Percentiles rank a stretch among this genome's conserved stretches.
These are phyloP conservation scores for Rhynchomys soricoides DNA, from an alignment of 2,113 vertebrate species.

Conservation along the genomic window DNA sequence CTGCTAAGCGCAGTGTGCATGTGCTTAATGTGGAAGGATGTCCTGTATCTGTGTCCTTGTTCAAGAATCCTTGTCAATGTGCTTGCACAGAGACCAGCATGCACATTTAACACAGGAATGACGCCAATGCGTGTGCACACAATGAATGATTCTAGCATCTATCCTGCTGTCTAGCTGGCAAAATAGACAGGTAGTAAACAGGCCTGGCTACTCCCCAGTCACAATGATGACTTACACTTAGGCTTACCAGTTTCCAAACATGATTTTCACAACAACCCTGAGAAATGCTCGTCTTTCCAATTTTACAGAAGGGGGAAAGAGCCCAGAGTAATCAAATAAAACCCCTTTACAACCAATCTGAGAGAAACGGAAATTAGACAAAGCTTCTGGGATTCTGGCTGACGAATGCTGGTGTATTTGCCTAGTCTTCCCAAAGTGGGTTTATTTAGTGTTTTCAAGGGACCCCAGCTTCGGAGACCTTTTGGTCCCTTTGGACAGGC, in stretches of 20 bases:
- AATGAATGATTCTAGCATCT: neutral
- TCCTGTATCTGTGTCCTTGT: neutral
- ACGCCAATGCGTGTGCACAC: neutral
- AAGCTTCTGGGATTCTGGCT: neutral
- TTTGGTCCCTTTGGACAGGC: neutral
- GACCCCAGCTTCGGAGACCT: neutral
- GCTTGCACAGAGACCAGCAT: neutral
- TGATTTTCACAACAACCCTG: neutral
- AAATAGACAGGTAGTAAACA: neutral
- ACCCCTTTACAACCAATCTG: neutral
- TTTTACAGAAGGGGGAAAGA: neutral
- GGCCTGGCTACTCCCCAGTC: neutral
- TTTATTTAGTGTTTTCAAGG: neutral
- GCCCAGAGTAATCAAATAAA: neutral
- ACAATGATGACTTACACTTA: neutral
- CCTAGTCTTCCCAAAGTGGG: fast-evolving
- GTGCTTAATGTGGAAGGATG: neutral
- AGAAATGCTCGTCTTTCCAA: neutral
- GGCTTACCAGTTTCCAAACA: neutral
- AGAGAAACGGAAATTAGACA: neutral
- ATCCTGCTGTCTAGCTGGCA: neutral
- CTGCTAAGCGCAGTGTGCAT: neutral
- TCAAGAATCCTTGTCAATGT: neutral
- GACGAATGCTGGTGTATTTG: neutral
- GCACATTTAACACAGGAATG: neutral